These are phyloP conservation scores for Silurus aristotelis DNA, from an alignment of 2,797 vertebrate genomes.

Conservation along the genomic window DNA sequence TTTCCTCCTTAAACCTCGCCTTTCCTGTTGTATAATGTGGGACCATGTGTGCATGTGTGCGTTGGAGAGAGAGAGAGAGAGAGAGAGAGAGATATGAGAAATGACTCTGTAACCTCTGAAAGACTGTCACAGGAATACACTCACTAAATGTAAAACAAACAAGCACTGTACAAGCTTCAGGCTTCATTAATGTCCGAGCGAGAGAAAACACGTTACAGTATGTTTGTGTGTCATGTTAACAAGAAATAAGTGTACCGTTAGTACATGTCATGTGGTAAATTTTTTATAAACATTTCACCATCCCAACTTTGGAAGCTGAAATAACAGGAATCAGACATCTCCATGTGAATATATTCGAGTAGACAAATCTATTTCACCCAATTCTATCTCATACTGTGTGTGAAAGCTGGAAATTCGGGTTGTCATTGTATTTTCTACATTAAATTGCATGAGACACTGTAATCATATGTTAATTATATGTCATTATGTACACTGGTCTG, in stretches of 20 bases:
- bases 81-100: slow-evolving; percentile 11
- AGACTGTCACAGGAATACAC: neutral
- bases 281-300: neutral
- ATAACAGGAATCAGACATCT: neutral
- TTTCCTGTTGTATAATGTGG: slow-evolving; percentile 57
- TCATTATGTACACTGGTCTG: neutral
- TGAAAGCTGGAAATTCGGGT: neutral
- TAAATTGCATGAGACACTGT: neutral
- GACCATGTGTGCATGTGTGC: slow-evolving; percentile 21
- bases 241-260: neutral
- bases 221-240: neutral
- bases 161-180: neutral
- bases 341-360: neutral
- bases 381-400: neutral
- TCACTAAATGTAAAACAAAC: neutral
- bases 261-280: neutral
- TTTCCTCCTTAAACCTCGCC: slow-evolving; percentile 48
- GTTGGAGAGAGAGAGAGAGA: neutral
- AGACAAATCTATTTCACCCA: neutral
- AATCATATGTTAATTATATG: neutral
- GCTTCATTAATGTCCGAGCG: neutral
- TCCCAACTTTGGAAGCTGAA: neutral
- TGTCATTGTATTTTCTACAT: neutral
- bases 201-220: neutral
- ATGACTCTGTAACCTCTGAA: slow-evolving; percentile 4